These are phyloP conservation scores for Pinctada fucata DNA, from an alignment of 2,888 invertebrate species.

Conservation along the genomic window DNA sequence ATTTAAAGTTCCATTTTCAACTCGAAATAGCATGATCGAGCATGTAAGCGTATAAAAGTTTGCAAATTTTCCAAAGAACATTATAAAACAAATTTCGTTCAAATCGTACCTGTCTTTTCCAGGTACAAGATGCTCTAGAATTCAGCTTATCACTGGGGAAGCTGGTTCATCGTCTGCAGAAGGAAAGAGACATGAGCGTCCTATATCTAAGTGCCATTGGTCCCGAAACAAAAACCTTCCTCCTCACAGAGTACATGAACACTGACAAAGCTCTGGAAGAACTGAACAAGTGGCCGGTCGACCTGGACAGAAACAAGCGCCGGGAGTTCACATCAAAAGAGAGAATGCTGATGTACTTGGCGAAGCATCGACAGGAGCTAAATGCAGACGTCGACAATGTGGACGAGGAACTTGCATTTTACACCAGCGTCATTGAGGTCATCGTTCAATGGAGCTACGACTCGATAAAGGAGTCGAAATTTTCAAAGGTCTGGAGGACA, in stretches of 20 bases:
- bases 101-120: constrained; percentile 9
- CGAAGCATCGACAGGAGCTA: constrained; percentile 57
- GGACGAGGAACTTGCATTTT: constrained; percentile 66
- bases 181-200: constrained; percentile 63
- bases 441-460: constrained; percentile 66
- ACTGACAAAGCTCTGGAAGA: constrained; percentile 57
- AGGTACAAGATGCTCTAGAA: constrained; percentile 49
- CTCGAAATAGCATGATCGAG: too few species aligned
- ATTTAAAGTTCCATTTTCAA: too few species aligned
- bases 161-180: constrained; percentile 60
- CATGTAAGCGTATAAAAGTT: too few species aligned
- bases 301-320: constrained; percentile 43
- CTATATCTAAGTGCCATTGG: constrained; percentile 60
- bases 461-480: constrained; percentile 62
- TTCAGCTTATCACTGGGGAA: constrained; percentile 56
- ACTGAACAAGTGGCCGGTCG: constrained; percentile 58
- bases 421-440: constrained; percentile 59
- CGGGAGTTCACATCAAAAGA: constrained; percentile 50
- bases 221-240: constrained; percentile 61
- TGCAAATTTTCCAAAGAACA: too few species aligned
- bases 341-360: constrained; percentile 59
- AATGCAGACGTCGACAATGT: constrained; percentile 56
- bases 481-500: constrained; percentile 64
- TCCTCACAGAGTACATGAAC: constrained; percentile 57
- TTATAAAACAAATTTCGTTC: too few species aligned